phyloP scores from a whole-genome alignment of 2,888 invertebrate genomes.

The Plutella xylostella region DNA sequence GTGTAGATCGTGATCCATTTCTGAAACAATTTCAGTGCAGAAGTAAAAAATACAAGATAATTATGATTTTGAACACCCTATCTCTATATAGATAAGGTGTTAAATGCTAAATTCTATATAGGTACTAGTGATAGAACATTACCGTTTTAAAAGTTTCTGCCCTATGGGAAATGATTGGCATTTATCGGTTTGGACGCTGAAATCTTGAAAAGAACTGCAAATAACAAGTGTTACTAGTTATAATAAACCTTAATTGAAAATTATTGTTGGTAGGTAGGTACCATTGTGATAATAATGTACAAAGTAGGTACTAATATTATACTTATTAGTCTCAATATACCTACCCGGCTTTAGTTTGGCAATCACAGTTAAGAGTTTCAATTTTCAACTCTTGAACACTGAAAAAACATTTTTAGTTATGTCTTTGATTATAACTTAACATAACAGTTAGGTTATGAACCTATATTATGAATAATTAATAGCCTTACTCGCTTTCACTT shows the following conservation, averaged over 20 bases:
- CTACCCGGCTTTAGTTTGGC: background rate
- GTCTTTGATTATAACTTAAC: too few species aligned
- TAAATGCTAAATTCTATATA: background rate
- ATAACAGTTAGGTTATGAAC: too few species aligned
- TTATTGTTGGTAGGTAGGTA: background rate
- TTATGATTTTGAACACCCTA: too few species aligned
- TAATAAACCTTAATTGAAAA: background rate
- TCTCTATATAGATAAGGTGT: too few species aligned
- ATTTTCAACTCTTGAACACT: background rate
- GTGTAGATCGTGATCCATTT: too few species aligned
- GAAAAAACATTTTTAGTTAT: too few species aligned
- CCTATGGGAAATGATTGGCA: background rate
- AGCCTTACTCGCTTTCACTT: background rate
- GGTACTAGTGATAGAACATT: background rate
- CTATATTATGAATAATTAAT: too few species aligned
- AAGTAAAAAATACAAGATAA: too few species aligned
- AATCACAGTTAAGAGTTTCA: background rate
- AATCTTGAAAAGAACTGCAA: background rate
- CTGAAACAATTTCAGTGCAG: too few species aligned
- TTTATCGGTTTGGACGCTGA: background rate
- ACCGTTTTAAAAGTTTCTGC: background rate
- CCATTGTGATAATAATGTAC: background rate
- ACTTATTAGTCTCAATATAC: too few species aligned
- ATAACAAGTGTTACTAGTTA: background rate
- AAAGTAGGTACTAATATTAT: background rate